Percentiles rank a stretch among this genome's conserved stretches.
These are phyloP conservation scores for Rhombomys opimus DNA, from an alignment of 2,113 vertebrate genomes.

Conservation along the genomic window DNA sequence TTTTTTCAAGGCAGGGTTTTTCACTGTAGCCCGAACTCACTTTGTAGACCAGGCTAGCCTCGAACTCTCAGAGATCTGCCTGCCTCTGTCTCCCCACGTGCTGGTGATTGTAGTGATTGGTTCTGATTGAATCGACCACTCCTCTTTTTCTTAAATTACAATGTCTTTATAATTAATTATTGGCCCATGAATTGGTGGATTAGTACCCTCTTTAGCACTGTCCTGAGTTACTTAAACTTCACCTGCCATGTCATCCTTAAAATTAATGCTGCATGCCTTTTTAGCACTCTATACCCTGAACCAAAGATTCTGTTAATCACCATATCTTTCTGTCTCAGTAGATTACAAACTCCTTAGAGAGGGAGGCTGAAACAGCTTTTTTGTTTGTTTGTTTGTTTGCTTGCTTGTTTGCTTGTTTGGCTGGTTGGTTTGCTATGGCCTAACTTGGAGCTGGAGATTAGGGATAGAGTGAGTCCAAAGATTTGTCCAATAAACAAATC, in stretches of 20 bases:
- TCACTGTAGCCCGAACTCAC: too few relatives aligned
- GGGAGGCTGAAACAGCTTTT: accelerated
- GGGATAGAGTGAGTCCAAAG: neutral
- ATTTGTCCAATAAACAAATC: neutral
- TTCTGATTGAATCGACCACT: neutral
- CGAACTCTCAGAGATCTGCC: too few relatives aligned
- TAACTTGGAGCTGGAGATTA: neutral
- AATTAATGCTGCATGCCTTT: neutral
- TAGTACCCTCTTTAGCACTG: neutral
- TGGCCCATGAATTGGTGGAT: neutral
- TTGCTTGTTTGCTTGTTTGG: neutral
- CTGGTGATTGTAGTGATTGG: neutral
- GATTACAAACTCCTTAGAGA: neutral
- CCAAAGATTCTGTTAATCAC: neutral
- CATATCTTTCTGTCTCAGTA: neutral
- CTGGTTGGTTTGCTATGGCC: neutral
- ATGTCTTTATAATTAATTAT: neutral
- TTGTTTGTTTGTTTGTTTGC: too few relatives aligned
- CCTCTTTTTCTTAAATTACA: neutral
- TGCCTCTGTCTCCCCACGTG: too few relatives aligned
- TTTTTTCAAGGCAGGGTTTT: too few relatives aligned
- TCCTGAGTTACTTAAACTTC: neutral
- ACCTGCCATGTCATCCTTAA: neutral
- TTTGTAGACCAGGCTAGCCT: too few relatives aligned
- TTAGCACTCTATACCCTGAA: neutral